A percentile compares a stretch with the other conserved stretches of the same genome.
Evolutionary conservation across 2,888 invertebrate genomes (phyloP).

Genomic region (Lycaena phlaeas): DNA sequence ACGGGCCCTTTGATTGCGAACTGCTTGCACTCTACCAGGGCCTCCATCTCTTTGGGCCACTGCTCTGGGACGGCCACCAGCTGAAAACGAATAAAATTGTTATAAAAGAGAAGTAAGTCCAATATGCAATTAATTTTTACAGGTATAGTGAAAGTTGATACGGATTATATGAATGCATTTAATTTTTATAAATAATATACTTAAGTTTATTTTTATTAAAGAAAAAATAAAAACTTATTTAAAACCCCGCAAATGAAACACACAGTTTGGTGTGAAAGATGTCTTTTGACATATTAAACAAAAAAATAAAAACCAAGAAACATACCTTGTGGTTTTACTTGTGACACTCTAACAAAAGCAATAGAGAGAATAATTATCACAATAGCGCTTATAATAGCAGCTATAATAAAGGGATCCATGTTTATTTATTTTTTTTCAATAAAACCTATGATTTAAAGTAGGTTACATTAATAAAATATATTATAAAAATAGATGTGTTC

Average conservation of each 20-base stretch:
- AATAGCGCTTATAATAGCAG: constrained; percentile 54
- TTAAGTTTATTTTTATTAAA: no score
- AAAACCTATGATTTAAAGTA: no score
- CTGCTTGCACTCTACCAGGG: constrained; percentile 80
- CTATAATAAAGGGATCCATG: constrained; percentile 62
- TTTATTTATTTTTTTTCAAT: constrained; percentile 12
- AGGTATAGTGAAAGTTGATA: neutral
- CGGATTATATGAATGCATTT: no score
- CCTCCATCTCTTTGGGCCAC: constrained; percentile 66
- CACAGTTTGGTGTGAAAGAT: no score
- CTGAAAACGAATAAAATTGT: constrained; percentile 25
- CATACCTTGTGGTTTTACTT: constrained; percentile 47
- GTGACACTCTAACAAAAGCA: constrained; percentile 43
- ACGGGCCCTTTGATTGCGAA: constrained; percentile 80
- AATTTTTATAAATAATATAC: no score
- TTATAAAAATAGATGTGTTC: no score
- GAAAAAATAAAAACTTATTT: no score
- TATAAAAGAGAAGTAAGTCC: neutral
- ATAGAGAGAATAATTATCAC: constrained; percentile 44
- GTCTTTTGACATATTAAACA: neutral
- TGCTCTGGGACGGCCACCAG: constrained; percentile 45
- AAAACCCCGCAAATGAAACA: no score
- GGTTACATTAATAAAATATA: no score
- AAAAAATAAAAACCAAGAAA: constrained; percentile 3
- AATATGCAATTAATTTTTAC: neutral